Base-by-base conservation (phyloP, 2,888 invertebrate genomes). In the Zygothrica quintamaculata region DNA sequence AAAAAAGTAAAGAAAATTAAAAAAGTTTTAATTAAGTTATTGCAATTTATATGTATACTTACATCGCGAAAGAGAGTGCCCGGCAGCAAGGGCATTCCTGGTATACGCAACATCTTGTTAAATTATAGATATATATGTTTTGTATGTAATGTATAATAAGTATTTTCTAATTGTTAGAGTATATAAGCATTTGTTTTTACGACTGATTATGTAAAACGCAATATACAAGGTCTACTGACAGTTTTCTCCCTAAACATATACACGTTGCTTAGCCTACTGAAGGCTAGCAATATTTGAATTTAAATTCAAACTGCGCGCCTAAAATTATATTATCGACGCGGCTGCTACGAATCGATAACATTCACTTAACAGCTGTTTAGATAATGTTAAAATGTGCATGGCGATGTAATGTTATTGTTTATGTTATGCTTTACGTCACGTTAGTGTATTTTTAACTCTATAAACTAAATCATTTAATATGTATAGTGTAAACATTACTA, bases 31-130 rank as follows among this genome's bases (percentile, higher is more conserved):
- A 5, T 22, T 22, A 22, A 5, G 18, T 5, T 2, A 22, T 22
- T 5, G 18, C 18, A 22, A 5, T 12, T 0, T 11, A 16, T 12
- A 25, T 8, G 31, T 6, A 7, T 29, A 92, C 93, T 93, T 92
- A 94, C 96, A 90, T 94, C 92, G 57, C 93, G 92, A 88, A 94
- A 93, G 18, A 93, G 93, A 85, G 93, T 95, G 57, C 96, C 96
- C 7, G 96, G 96, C 60, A 96, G 91, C 67, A 94, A 91, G 1
- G 96, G 96, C 85, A 96, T 91, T 84, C 93, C 92, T 33, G 94
- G 94, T 89, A 93, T 93, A 60, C 95, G 92, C 62, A 93, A 81
- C 92, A 92, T 92, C 37, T 74, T 79, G 69, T 42, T 1, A 52
- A 42, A 55, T n/a, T n/a, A n/a, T n/a, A n/a, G n/a, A n/a, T n/a